Base-by-base conservation (phyloP, 23 tunicate genomes). In the Phallusia fumigata region DNA sequence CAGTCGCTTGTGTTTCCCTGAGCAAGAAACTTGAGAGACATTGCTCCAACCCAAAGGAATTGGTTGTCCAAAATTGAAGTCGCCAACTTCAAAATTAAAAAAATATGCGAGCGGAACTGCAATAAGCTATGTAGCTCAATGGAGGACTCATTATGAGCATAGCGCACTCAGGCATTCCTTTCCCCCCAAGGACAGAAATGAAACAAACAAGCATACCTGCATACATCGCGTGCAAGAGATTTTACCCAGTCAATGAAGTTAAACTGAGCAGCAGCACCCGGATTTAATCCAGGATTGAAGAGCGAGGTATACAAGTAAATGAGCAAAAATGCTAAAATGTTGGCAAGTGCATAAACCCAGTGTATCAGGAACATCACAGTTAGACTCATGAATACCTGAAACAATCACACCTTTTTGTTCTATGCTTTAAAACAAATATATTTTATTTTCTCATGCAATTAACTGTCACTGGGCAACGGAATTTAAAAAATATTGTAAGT, bases 301-400 rank as follows among this genome's bases (percentile, higher is more conserved):
- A 90, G 84, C 18, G 98, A 85, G 19, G 92, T 94, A 76, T 94
- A 94, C 65, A 94, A 35, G 53, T 83, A 89, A 26, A 94, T 65
- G 45, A 94, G 74, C 30, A 87, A 40, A 76, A 94, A 94, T 13
- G 87, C 93, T 30, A 91, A 89, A 44, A 94, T 94, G 81, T 94
- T 94, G 79, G 88, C 85, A 36, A 94, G 85, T n/a, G 93, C 93
- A 78, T 94, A 94, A 58, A 94, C 79, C 98, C 98, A 94, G 82
- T 94, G 83, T 51, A 94, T 94, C 72, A 94, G 88, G 45, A 94
- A 94, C 98, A 94, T 94, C 28, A 94, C 88, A 49, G 86, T 74
- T 32, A 94, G 52, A 36, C 90, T 94, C 36, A 89, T 64, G 74
- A 80, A 53, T 15, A 84, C 88, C 97, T 92, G 53, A 76, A 89